phyloP scores from a whole-genome alignment of 1,140 invertebrate species.

The Sipha flava region DNA sequence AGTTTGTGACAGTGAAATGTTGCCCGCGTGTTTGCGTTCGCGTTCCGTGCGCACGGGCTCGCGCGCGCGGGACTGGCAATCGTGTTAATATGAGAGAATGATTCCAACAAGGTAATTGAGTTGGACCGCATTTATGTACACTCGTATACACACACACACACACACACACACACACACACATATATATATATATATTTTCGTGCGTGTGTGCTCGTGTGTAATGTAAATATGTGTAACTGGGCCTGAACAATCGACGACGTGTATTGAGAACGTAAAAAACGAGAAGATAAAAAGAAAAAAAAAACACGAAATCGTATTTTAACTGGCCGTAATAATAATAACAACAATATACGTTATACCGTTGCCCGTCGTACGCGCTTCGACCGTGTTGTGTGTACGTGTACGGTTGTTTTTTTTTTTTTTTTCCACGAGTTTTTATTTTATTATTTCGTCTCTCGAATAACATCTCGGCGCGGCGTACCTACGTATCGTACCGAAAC shows the following conservation, averaged over 20 bases:
- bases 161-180: background rate
- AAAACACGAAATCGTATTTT: constrained; percentile 29
- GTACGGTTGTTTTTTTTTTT: no score
- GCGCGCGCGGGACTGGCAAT: background rate
- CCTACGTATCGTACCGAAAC: no score
- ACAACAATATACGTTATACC: background rate
- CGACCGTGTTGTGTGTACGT: no score
- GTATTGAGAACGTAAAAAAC: background rate
- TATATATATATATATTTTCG: background rate
- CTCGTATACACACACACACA: background rate
- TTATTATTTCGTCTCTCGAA: background rate
- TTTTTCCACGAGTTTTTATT: background rate
- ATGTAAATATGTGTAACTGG: constrained; percentile 11
- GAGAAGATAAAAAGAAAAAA: background rate
- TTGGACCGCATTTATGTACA: constrained; percentile 22
- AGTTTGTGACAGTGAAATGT: constrained; percentile 31
- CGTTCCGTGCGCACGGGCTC: background rate
- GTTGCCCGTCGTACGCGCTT: background rate
- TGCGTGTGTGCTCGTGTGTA: background rate
- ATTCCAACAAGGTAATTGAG: constrained; percentile 32
- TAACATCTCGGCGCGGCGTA: no score
- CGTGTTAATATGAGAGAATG: constrained; percentile 32
- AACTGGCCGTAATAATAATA: constrained; percentile 1
- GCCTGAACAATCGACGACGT: constrained; percentile 2
- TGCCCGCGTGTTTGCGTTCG: background rate